Conservation (phyloP, 2,888 invertebrate species). For the Rapana venosa region DNA sequence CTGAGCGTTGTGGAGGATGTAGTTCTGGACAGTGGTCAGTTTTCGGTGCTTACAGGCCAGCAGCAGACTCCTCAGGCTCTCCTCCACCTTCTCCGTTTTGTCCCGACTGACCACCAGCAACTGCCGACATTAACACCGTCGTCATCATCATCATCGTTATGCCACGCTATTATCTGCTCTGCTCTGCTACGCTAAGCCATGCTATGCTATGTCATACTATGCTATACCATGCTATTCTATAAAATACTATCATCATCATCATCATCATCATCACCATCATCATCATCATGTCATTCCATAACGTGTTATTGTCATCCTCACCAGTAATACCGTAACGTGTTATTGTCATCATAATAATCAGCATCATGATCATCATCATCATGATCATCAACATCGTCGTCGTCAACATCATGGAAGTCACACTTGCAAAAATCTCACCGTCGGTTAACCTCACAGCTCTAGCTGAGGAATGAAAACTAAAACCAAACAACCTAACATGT, state of each 20-base stretch:
- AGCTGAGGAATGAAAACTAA: too few species aligned
- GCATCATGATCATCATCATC: not conserved
- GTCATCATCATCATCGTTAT: not conserved
- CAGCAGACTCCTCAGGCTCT: constrained; percentile 23
- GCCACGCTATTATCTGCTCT: too few species aligned
- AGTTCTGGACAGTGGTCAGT: not conserved
- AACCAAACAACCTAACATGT: too few species aligned
- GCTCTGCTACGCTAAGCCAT: too few species aligned
- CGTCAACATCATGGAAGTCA: not conserved
- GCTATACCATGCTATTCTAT: too few species aligned
- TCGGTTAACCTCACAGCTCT: too few species aligned
- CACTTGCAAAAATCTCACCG: too few species aligned
- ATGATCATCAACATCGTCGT: not conserved
- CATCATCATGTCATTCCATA: not conserved
- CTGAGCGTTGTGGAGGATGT: not conserved
- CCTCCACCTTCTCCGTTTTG: constrained; percentile 29
- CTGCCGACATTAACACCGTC: not conserved
- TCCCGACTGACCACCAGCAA: constrained; percentile 22
- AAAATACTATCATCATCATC: not conserved
- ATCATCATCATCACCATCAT: not conserved
- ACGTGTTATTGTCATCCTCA: not conserved
- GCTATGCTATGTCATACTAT: too few species aligned
- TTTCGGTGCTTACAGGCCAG: not conserved
- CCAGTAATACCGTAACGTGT: not conserved
- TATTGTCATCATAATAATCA: not conserved